Evolutionary conservation across 1,140 invertebrate species (phyloP).

Genomic region (Pseudomyrmex cubaensis): DNA sequence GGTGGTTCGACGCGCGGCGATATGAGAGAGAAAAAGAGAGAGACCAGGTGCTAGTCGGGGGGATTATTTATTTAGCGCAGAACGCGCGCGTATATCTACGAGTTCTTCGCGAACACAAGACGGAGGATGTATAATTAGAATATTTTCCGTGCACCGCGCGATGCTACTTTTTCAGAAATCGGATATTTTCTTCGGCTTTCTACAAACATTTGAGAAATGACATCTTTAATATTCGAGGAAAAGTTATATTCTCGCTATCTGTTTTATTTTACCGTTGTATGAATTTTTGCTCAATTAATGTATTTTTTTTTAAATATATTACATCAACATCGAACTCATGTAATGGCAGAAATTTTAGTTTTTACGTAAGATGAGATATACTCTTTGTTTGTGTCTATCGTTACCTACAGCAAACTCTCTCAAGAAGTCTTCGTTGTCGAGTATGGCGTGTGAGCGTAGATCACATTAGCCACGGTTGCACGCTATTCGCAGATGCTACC

Average conservation of each 20-base stretch:
- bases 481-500: constrained; percentile 74
- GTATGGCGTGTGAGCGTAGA: constrained; percentile 72
- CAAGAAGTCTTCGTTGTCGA: constrained; percentile 60
- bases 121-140: constrained; percentile 34
- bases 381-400: constrained; percentile 46
- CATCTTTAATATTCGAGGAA: no score
- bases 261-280: no score
- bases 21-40: constrained; percentile 23
- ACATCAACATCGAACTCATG: no score
- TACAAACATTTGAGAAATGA: no score
- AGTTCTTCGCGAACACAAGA: constrained; percentile 51
- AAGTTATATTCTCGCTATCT: no score
- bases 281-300: no score
- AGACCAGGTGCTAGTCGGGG: constrained; percentile 67
- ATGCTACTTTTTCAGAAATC: constrained; percentile 18
- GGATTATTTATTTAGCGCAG: constrained; percentile 76
- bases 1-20: constrained; percentile 63
- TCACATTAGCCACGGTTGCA: constrained; percentile 77
- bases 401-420: constrained; percentile 72
- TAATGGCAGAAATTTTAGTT: no score
- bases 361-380: no score
- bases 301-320: no score
- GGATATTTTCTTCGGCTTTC: not conserved
- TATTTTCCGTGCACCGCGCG: not conserved
- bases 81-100: constrained; percentile 52